Conservation (phyloP, 2,888 invertebrate genomes). For the Gnatocerus cornutus region DNA sequence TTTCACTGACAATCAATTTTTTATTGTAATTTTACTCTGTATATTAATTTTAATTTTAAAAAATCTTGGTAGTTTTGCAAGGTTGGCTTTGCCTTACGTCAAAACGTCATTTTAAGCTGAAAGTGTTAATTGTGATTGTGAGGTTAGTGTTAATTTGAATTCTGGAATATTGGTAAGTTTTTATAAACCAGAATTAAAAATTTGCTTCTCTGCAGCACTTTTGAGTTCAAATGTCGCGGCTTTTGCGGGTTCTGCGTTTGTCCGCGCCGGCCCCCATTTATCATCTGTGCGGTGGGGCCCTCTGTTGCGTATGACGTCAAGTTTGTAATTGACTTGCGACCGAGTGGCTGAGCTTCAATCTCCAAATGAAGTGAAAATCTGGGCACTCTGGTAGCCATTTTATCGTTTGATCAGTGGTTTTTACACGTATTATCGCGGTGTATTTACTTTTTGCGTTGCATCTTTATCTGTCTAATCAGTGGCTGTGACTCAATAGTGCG, state of each 20-base stretch:
- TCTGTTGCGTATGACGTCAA: constrained; percentile 41
- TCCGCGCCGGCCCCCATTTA: neutral
- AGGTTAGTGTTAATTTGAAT: too few species aligned
- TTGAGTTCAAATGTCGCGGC: constrained; percentile 20
- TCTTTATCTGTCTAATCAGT: constrained; percentile 38
- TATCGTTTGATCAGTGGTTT: constrained; percentile 60
- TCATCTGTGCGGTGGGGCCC: constrained; percentile 32
- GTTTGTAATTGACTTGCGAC: constrained; percentile 49
- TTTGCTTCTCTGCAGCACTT: too few species aligned
- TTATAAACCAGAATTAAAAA: too few species aligned
- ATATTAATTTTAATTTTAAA: too few species aligned
- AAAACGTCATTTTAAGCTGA: too few species aligned
- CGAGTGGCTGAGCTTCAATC: constrained; percentile 54
- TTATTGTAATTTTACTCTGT: too few species aligned
- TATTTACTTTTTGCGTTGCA: constrained; percentile 49
- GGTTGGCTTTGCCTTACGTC: too few species aligned
- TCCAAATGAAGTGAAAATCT: constrained; percentile 68
- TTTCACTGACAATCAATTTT: too few species aligned
- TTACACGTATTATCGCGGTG: constrained; percentile 47
- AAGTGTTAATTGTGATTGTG: too few species aligned
- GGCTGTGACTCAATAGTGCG: constrained; percentile 55
- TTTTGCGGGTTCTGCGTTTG: neutral
- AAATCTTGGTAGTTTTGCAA: too few species aligned
- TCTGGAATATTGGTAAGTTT: too few species aligned
- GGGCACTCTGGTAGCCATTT: constrained; percentile 70